Conservation (phyloP, 2,888 invertebrate species). For the Oxycera nigricornis region DNA sequence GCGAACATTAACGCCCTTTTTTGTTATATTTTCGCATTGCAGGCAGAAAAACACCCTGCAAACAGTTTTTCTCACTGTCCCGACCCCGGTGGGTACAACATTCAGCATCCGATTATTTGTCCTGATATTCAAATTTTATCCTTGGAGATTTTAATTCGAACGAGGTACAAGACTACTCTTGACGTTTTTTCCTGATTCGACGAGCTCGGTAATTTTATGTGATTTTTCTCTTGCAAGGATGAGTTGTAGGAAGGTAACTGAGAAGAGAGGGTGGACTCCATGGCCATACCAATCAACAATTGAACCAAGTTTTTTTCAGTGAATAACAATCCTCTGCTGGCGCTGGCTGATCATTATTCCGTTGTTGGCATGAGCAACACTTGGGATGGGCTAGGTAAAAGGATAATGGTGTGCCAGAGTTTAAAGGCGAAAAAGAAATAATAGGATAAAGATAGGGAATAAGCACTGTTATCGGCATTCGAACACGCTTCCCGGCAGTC, state of each 20-base stretch:
- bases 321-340: slow-evolving; percentile 2
- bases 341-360: slow-evolving; percentile 11
- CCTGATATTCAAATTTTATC: slow-evolving; percentile 46
- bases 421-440: slow-evolving; percentile 1
- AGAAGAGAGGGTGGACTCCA: not conserved
- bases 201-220: slow-evolving; percentile 31
- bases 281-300: slow-evolving; percentile 6
- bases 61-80: not conserved
- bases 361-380: not conserved
- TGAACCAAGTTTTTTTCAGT: slow-evolving; percentile 2
- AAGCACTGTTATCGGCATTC: slow-evolving; percentile 42
- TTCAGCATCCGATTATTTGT: slow-evolving; percentile 43
- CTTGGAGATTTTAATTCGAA: slow-evolving; percentile 44
- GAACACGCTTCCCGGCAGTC: slow-evolving; percentile 41
- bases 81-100: slow-evolving; percentile 5
- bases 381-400: not conserved
- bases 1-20: slow-evolving; percentile 15
- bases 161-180: slow-evolving; percentile 23
- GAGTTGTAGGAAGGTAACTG: not conserved
- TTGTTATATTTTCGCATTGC: not conserved
- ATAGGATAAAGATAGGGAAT: slow-evolving; percentile 28
- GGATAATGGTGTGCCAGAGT: not conserved
- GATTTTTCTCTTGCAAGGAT: slow-evolving; percentile 1
- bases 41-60: slow-evolving; percentile 15
- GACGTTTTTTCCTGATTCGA: slow-evolving; percentile 22